Percentiles rank a stretch among this genome's conserved stretches.
These are phyloP conservation scores for Phataginus tetradactyla DNA, from an alignment of 2,797 vertebrate species.

Conservation along the genomic window DNA sequence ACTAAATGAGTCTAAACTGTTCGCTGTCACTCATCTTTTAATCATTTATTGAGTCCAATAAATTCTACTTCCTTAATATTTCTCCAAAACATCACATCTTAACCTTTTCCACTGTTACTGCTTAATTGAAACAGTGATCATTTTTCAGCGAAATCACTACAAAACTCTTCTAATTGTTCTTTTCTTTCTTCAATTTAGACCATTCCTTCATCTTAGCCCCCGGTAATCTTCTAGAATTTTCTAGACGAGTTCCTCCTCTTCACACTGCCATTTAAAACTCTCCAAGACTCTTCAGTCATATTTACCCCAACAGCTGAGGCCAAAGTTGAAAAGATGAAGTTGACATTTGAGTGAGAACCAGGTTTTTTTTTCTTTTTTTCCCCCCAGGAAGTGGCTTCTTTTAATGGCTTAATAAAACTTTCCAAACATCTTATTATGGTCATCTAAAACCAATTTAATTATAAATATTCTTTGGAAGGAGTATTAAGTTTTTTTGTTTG, in stretches of 20 bases:
- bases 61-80: background rate
- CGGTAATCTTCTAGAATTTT: background rate
- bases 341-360: background rate
- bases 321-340: background rate
- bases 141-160: background rate
- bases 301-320: background rate
- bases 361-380: background rate
- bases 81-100: background rate
- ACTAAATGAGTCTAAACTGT: background rate
- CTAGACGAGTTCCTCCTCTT: background rate
- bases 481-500: background rate
- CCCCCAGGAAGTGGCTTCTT: background rate
- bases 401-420: background rate
- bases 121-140: background rate
- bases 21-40: background rate
- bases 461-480: background rate
- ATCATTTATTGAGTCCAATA: background rate
- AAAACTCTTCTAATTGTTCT: background rate
- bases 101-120: background rate
- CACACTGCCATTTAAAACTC: background rate
- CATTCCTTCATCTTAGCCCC: background rate
- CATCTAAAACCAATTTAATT: background rate
- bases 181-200: background rate
- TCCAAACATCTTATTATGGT: background rate
- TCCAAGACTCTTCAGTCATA: background rate